Percentiles rank a stretch among this genome's conserved stretches.
phyloP scores from a whole-genome alignment of 2,113 vertebrate genomes.

The Periophthalmus modestus region DNA sequence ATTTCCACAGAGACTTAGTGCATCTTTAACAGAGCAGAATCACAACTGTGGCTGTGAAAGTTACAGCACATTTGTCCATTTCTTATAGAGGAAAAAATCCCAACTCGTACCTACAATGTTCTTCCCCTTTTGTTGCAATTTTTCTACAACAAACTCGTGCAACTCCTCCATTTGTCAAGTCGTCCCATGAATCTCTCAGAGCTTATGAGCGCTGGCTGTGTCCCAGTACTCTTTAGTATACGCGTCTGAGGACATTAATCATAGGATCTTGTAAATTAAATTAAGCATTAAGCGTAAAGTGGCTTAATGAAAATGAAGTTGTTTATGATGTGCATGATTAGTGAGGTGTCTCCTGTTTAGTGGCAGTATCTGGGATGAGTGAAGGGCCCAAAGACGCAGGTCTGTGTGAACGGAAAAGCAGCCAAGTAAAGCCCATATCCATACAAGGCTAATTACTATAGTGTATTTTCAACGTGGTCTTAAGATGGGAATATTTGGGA shows the following conservation, averaged over 20 bases:
- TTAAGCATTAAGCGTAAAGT: constrained; percentile 55
- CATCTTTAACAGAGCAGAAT: neutral
- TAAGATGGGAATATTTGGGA: neutral
- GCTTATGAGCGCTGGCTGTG: constrained; percentile 6
- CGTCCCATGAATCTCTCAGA: neutral
- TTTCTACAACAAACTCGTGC: neutral
- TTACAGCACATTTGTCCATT: neutral
- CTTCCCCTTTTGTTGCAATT: neutral
- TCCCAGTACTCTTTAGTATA: constrained; percentile 26
- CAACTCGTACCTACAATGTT: neutral
- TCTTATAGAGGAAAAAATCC: neutral
- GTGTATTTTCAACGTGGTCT: no score
- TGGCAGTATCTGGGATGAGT: constrained; percentile 36
- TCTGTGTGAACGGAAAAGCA: constrained; percentile 19
- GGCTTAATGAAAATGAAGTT: constrained; percentile 73
- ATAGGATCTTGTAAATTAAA: constrained; percentile 53
- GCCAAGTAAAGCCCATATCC: neutral
- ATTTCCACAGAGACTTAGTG: no score
- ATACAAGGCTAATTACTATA: neutral
- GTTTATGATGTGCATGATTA: constrained; percentile 71
- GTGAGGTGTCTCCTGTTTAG: constrained; percentile 43
- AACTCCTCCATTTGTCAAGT: neutral
- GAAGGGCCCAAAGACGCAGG: constrained; percentile 24
- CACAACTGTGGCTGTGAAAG: neutral
- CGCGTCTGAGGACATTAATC: constrained; percentile 58